Conservation (phyloP, 2,797 vertebrate genomes). For the Myripristis murdjan region DNA sequence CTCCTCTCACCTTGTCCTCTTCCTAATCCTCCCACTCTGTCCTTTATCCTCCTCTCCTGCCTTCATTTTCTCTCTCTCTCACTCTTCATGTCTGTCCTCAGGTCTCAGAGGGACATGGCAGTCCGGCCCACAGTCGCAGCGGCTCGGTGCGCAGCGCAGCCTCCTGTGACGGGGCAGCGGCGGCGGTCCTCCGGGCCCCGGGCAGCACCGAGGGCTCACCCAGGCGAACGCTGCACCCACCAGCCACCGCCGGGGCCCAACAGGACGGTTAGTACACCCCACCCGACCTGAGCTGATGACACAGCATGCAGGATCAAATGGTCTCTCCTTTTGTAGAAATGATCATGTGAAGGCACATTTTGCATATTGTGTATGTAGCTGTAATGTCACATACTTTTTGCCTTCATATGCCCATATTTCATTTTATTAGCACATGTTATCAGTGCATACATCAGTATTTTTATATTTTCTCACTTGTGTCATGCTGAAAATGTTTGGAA, state of each 20-base stretch:
- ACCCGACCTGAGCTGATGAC: too few relatives aligned
- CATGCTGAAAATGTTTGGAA: too few relatives aligned
- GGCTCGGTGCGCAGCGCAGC: constrained; percentile 71
- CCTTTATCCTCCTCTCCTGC: not conserved
- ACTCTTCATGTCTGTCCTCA: constrained; percentile 56
- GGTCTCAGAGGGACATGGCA: constrained; percentile 81
- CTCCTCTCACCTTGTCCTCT: too few relatives aligned
- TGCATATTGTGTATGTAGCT: too few relatives aligned
- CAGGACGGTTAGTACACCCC: constrained; percentile 78
- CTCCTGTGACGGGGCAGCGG: constrained; percentile 64
- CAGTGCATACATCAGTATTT: too few relatives aligned
- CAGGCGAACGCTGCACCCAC: constrained; percentile 68
- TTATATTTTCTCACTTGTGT: too few relatives aligned
- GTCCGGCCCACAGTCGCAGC: constrained; percentile 85
- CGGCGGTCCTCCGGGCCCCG: constrained; percentile 72
- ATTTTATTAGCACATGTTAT: too few relatives aligned
- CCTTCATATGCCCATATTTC: too few relatives aligned
- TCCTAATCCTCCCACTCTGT: not conserved
- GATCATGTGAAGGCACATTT: too few relatives aligned
- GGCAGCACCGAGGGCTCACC: constrained; percentile 82
- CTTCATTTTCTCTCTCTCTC: not conserved
- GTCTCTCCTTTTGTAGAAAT: too few relatives aligned
- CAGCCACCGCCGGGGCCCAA: constrained; percentile 59
- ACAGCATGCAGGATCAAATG: too few relatives aligned
- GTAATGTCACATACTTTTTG: too few relatives aligned